A percentile compares a stretch with the other conserved stretches of the same genome.
These are phyloP conservation scores for Typhlichthys eigenmanni DNA, from an alignment of 2,797 vertebrate species.

Conservation along the genomic window DNA sequence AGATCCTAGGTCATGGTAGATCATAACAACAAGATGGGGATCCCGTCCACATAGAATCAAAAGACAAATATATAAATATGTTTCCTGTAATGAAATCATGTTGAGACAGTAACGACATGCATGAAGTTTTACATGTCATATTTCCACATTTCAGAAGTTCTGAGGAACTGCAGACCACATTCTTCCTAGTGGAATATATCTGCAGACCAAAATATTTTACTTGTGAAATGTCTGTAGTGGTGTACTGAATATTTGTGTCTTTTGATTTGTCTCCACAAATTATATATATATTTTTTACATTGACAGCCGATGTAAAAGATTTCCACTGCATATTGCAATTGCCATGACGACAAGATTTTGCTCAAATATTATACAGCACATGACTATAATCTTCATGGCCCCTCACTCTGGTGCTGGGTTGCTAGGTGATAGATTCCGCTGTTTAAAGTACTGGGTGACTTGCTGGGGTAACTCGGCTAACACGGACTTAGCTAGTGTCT, in stretches of 20 bases:
- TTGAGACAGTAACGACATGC: constrained; percentile 27
- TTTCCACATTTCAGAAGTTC: constrained; percentile 8
- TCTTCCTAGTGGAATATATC: constrained; percentile 39
- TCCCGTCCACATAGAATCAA: constrained; percentile 5
- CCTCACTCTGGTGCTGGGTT: constrained; percentile 84
- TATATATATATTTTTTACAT: constrained; percentile 13
- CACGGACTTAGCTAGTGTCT: constrained; percentile 96
- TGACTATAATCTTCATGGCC: background rate
- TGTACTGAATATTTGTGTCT: constrained; percentile 22
- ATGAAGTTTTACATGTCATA: constrained; percentile 23
- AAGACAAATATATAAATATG: constrained; percentile 12
- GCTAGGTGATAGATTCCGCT: constrained; percentile 89
- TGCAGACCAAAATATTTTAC: constrained; percentile 28
- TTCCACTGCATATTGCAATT: constrained; percentile 33
- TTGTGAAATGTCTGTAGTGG: constrained; percentile 26
- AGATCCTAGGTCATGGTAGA: constrained; percentile 2
- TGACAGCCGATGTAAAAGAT: constrained; percentile 38
- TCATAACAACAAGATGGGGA: constrained; percentile 7
- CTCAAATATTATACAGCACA: constrained; percentile 45
- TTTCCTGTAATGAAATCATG: constrained; percentile 30
- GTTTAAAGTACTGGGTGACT: constrained; percentile 98
- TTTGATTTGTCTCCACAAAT: constrained; percentile 34
- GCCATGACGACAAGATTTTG: constrained; percentile 36
- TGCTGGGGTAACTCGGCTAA: constrained; percentile 97
- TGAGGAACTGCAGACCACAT: constrained; percentile 32